Evolutionary conservation across 2,113 vertebrate genomes (phyloP).

Genomic region (Hiodon alosoides): DNA sequence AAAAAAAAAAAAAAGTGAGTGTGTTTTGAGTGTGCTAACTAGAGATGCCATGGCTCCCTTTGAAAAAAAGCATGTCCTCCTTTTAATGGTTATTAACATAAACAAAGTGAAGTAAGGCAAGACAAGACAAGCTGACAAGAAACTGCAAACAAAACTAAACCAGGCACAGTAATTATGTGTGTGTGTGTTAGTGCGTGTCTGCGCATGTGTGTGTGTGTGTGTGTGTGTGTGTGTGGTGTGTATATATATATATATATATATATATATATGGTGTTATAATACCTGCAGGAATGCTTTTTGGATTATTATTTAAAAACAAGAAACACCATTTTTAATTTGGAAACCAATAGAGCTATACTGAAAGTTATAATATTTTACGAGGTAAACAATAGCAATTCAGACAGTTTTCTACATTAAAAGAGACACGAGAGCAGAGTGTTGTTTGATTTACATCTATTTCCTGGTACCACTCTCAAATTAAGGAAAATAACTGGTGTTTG

Average conservation of each 20-base stretch:
- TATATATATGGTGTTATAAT: too few relatives aligned
- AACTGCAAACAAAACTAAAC: too few relatives aligned
- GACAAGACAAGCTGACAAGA: too few relatives aligned
- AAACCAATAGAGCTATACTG: too few relatives aligned
- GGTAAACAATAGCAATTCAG: neutral
- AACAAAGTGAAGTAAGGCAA: neutral
- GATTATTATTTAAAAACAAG: too few relatives aligned
- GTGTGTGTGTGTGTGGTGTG: too few relatives aligned
- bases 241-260: too few relatives aligned
- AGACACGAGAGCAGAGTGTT: constrained; percentile 1
- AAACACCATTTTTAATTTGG: too few relatives aligned
- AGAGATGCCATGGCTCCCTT: constrained; percentile 21
- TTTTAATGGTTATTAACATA: constrained; percentile 16
- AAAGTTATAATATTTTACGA: neutral
- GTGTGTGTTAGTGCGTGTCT: too few relatives aligned
- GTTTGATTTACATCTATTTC: constrained; percentile 5
- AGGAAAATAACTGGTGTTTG: constrained; percentile 14
- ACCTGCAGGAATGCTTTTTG: too few relatives aligned
- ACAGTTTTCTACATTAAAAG: constrained; percentile 3
- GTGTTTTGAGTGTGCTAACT: neutral
- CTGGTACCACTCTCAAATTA: neutral
- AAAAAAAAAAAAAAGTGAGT: neutral
- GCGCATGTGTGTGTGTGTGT: too few relatives aligned
- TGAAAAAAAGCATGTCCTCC: constrained; percentile 15
- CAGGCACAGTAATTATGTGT: too few relatives aligned